Evolutionary conservation across 2,113 vertebrate species (phyloP).

Genomic region (Oryzias curvinotus): DNA sequence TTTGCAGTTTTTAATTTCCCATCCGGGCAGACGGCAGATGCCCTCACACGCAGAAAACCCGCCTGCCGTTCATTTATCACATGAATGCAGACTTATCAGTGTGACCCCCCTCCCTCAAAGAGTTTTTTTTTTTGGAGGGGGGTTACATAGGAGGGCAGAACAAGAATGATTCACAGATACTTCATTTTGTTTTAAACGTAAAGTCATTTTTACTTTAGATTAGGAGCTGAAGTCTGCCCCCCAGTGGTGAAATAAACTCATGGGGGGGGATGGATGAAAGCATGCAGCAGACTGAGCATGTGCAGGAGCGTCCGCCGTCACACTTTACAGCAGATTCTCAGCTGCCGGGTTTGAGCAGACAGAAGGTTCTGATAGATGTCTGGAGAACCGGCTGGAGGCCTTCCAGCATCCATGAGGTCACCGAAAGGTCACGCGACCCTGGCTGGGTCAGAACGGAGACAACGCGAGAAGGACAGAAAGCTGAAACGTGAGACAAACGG

Average conservation of each 20-base stretch:
- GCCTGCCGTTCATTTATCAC: constrained; percentile 62
- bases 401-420: no score
- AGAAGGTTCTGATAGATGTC: no score
- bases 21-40: constrained; percentile 71
- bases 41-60: constrained; percentile 62
- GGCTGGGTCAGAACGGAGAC: no score
- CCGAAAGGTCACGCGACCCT: no score
- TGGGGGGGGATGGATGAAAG: constrained; percentile 78
- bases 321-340: no score
- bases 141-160: background rate
- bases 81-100: constrained; percentile 38
- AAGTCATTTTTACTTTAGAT: no score
- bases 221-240: constrained; percentile 45
- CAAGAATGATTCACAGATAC: background rate
- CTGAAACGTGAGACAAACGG: no score
- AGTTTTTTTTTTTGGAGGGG: background rate
- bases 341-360: no score
- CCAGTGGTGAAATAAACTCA: constrained; percentile 69
- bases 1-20: constrained; percentile 75
- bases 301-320: constrained; percentile 26
- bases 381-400: no score
- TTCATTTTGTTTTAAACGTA: no score
- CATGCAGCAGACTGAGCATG: constrained; percentile 67
- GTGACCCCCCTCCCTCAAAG: constrained; percentile 45
- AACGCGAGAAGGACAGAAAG: no score